phyloP scores from a whole-genome alignment of 2,113 vertebrate species.

The Pollimyrus isidori region DNA sequence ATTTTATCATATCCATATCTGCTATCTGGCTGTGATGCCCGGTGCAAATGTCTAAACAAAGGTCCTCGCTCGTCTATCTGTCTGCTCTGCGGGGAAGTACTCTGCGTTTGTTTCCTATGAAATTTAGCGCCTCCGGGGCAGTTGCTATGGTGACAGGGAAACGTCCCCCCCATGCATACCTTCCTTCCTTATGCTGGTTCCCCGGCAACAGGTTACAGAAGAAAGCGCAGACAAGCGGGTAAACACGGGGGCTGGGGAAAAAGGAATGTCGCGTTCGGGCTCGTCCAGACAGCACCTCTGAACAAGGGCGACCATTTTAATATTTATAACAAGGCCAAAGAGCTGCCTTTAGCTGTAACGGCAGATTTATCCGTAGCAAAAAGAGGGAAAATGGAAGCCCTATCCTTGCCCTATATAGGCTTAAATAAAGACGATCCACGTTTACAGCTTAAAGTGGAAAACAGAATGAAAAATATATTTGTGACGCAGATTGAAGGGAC shows the following conservation, averaged over 20 bases:
- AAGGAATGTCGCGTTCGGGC: conserved; percentile 13
- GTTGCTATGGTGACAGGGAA: conserved; percentile 48
- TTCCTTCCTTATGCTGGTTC: conserved; percentile 33
- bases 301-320: background rate
- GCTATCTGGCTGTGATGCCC: background rate
- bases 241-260: conserved; percentile 30
- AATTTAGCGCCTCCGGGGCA: conserved; percentile 29
- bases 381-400: conserved; percentile 38
- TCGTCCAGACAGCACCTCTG: background rate
- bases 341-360: background rate
- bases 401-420: conserved; percentile 29
- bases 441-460: conserved; percentile 49
- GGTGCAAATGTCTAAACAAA: conserved; percentile 11
- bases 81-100: conserved; percentile 3
- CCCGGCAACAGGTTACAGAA: conserved; percentile 49
- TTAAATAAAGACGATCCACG: conserved; percentile 37
- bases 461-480: conserved; percentile 55
- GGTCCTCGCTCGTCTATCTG: background rate
- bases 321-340: background rate
- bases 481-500: conserved; percentile 57
- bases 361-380: background rate
- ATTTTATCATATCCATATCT: background rate
- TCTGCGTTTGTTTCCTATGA: conserved; percentile 14
- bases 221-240: conserved; percentile 32
- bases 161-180: conserved; percentile 38